Conservation (phyloP, 2,113 vertebrate genomes). For the Poicephalus gulielmi region DNA sequence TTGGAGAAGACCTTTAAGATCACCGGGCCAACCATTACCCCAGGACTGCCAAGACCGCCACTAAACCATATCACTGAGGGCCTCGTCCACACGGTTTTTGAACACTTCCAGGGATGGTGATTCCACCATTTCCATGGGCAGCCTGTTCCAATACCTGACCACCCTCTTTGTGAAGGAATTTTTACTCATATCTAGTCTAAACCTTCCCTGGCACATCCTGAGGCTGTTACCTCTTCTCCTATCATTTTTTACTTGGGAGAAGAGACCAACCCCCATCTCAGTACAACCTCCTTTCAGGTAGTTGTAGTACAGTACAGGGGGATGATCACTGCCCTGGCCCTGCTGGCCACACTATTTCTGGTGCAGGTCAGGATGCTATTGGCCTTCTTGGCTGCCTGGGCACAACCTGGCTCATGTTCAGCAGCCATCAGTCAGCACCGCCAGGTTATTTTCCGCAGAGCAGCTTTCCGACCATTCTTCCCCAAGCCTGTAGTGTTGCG, state of each 20-base stretch:
- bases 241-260: not conserved
- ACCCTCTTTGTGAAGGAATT: not conserved
- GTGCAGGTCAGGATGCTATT: rapidly evolving
- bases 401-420: not conserved
- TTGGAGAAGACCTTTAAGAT: not conserved
- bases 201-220: not conserved
- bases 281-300: not conserved
- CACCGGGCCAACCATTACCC: not conserved
- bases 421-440: rapidly evolving
- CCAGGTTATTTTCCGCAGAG: not conserved
- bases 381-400: not conserved
- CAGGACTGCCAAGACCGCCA: not conserved
- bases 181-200: not conserved
- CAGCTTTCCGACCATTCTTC: not conserved
- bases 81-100: not conserved
- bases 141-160: not conserved
- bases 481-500: not conserved
- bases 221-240: not conserved
- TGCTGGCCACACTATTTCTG: not conserved
- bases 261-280: not conserved
- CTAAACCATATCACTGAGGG: not conserved
- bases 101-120: not conserved
- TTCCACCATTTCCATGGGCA: not conserved
- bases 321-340: rapidly evolving
- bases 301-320: not conserved